phyloP scores from a whole-genome alignment of 2,888 invertebrate species.

The Embidobia sp. region DNA sequence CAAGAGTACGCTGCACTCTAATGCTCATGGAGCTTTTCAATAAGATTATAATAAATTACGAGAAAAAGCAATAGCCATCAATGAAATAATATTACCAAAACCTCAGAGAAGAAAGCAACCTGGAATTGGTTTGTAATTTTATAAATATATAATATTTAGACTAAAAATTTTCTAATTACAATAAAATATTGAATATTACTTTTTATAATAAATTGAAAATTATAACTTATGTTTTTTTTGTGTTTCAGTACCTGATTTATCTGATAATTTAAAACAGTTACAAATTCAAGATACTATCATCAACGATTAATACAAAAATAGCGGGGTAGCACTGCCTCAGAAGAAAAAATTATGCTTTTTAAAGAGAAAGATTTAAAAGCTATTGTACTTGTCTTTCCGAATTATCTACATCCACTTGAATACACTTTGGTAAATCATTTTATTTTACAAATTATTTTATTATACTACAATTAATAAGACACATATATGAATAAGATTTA shows the following conservation, averaged over 20 bases:
- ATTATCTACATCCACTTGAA: slow-evolving; percentile 5
- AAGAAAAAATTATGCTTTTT: slow-evolving; percentile 28
- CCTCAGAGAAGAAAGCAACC: background rate
- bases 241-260: slow-evolving; percentile 15
- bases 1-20: background rate
- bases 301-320: slow-evolving; percentile 1
- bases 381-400: slow-evolving; percentile 5
- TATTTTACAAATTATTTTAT: background rate
- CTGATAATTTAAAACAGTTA: slow-evolving; percentile 12
- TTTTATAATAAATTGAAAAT: too few relatives aligned
- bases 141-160: too few relatives aligned
- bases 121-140: too few relatives aligned
- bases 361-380: background rate
- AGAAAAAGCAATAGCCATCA: background rate
- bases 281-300: slow-evolving; percentile 28
- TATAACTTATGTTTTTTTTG: background rate
- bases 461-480: too few relatives aligned
- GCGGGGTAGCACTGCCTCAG: slow-evolving; percentile 10
- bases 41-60: background rate
- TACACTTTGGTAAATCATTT: slow-evolving; percentile 19
- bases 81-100: background rate
- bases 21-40: background rate
- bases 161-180: too few relatives aligned
- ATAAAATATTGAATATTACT: too few relatives aligned
- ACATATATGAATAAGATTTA: background rate